phyloP scores from a whole-genome alignment of 2,797 vertebrate species.

The Sphenopsis melanotis region DNA sequence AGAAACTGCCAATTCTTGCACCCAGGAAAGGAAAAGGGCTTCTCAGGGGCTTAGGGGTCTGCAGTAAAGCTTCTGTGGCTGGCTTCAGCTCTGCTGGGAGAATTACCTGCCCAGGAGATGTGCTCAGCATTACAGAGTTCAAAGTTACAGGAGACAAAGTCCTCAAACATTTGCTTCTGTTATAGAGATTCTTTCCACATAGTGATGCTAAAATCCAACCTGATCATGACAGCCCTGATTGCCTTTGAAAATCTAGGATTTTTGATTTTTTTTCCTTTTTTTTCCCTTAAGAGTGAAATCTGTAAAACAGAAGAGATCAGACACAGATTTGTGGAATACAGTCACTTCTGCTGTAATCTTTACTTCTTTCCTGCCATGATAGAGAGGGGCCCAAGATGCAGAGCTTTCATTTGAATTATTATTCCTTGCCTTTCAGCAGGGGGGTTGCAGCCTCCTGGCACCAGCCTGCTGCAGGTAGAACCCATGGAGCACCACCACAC shows the following conservation, averaged over 20 bases:
- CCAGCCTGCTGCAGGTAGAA: background rate
- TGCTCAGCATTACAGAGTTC: background rate
- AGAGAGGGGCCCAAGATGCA: background rate
- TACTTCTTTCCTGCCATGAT: background rate
- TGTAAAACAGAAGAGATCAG: background rate
- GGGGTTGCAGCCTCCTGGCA: background rate
- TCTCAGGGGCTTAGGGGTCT: background rate
- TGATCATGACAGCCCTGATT: background rate
- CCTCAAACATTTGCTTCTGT: background rate
- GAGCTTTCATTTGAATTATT: background rate
- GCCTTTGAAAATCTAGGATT: background rate
- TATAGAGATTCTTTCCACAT: background rate
- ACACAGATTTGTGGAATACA: background rate
- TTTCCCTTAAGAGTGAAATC: background rate
- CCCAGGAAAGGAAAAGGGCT: background rate
- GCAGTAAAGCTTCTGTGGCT: background rate
- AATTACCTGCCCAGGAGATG: fast-evolving
- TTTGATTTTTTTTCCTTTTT: background rate
- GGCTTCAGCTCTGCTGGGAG: background rate
- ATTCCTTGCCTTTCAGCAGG: background rate
- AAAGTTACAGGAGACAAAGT: background rate
- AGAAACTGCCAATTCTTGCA: background rate
- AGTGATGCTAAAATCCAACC: background rate
- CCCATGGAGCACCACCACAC: background rate
- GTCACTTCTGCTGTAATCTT: background rate